Percentiles rank a stretch among this genome's conserved stretches.
Evolutionary conservation across 2,797 vertebrate species (phyloP).

Genomic region (Sebastes kiyomatsui): DNA sequence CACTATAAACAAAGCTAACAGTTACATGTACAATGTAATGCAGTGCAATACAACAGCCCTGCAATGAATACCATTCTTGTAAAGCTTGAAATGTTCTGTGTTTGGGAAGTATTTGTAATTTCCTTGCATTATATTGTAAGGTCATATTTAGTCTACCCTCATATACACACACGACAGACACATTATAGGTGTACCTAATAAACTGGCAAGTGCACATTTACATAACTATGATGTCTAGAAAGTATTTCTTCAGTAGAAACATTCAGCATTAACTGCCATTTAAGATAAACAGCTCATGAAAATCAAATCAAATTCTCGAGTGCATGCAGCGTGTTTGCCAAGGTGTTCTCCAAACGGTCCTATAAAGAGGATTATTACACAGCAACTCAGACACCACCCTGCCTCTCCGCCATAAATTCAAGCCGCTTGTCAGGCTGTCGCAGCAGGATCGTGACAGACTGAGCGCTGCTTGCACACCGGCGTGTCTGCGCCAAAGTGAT

Average conservation of each 20-base stretch:
- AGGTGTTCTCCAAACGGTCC: conserved; percentile 39
- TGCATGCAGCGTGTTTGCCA: not conserved
- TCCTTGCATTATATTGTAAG: not conserved
- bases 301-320: conserved; percentile 49
- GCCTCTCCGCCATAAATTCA: conserved; percentile 58
- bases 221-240: not conserved
- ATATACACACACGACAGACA: not conserved
- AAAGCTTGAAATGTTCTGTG: not conserved
- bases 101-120: not conserved
- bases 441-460: conserved; percentile 58
- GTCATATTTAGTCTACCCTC: not conserved
- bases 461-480: conserved; percentile 25
- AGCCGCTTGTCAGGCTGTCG: conserved; percentile 53
- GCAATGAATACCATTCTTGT: not conserved
- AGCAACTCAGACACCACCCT: conserved; percentile 38
- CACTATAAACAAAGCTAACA: not conserved
- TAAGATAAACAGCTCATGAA: conserved; percentile 44
- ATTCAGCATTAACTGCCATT: not conserved
- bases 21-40: not conserved
- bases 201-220: not conserved
- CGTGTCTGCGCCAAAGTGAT: conserved; percentile 48
- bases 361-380: conserved; percentile 63
- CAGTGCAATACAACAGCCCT: not conserved
- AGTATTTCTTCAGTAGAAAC: conserved; percentile 13
- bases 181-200: not conserved